Conservation (phyloP, 2,113 vertebrate species). For the Melanocharis versteri region DNA sequence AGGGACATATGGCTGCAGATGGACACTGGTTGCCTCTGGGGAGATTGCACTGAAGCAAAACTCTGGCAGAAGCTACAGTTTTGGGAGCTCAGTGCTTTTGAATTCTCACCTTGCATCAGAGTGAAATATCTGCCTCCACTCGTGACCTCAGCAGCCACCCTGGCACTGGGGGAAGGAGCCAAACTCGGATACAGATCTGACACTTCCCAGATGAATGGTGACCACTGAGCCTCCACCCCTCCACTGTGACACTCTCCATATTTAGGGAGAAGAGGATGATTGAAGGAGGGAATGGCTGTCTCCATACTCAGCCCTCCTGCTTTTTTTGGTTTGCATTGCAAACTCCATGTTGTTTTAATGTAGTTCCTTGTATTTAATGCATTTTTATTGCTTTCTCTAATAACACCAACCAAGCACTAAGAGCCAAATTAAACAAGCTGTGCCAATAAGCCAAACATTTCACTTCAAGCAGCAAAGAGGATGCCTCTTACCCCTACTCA, state of each 20-base stretch:
- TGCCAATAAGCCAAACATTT: constrained; percentile 45
- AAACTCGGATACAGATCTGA: not conserved
- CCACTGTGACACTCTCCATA: not conserved
- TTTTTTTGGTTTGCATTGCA: not conserved
- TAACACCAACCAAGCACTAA: not conserved
- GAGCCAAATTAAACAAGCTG: constrained; percentile 56
- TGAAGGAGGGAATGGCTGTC: not conserved
- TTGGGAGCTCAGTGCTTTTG: not conserved
- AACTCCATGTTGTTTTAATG: constrained; percentile 20
- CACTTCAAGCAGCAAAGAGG: not conserved
- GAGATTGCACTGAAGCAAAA: not conserved
- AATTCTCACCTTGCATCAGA: not conserved
- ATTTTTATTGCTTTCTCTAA: constrained; percentile 57
- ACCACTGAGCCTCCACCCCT: not conserved
- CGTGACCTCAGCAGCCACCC: not conserved
- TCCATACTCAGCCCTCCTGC: not conserved
- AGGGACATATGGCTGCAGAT: not conserved
- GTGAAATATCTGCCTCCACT: not conserved
- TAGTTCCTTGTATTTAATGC: constrained; percentile 18
- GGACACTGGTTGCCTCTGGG: not conserved
- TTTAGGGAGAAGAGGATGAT: not conserved
- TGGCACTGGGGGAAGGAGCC: not conserved
- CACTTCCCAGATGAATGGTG: not conserved
- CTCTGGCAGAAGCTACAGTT: not conserved
- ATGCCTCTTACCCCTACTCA: not conserved